Conservation (phyloP, 2,888 invertebrate species). For the Drosophila hamatofila region DNA sequence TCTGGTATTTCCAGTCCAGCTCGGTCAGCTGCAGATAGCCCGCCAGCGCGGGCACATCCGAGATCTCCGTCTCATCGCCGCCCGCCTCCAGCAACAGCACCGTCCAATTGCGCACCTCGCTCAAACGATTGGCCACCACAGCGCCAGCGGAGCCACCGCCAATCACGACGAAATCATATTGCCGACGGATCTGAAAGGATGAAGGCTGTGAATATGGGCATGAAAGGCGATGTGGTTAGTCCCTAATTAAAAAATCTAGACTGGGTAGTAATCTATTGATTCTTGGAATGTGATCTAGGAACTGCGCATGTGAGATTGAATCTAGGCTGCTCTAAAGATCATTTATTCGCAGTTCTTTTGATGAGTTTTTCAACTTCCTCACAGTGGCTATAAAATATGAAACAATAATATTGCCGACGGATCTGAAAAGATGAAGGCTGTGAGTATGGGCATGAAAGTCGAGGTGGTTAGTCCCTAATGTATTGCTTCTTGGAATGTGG, state of each 20-base stretch:
- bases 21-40: slow-evolving; percentile 94
- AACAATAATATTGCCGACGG: too few species aligned
- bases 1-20: slow-evolving; percentile 97
- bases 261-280: too few species aligned
- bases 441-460: too few species aligned
- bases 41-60: slow-evolving; percentile 93
- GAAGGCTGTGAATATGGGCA: background rate
- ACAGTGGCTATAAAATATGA: too few species aligned
- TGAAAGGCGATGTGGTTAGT: too few species aligned
- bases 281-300: too few species aligned
- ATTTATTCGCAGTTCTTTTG: too few species aligned
- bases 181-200: slow-evolving; percentile 88
- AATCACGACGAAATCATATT: slow-evolving; percentile 94
- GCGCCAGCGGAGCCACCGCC: slow-evolving; percentile 96
- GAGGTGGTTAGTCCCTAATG: too few species aligned
- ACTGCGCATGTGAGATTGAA: too few species aligned
- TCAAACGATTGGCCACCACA: slow-evolving; percentile 93
- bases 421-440: too few species aligned
- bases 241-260: background rate
- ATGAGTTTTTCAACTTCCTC: too few species aligned
- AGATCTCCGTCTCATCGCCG: slow-evolving; percentile 94
- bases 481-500: too few species aligned
- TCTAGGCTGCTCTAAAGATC: background rate
- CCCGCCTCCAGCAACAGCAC: slow-evolving; percentile 94
- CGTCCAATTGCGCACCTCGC: slow-evolving; percentile 93